Evolutionary conservation across 1,140 invertebrate genomes (phyloP), one percentile per base, ranked within the genome.

Genomic region (Drosophila ficusphila): DNA sequence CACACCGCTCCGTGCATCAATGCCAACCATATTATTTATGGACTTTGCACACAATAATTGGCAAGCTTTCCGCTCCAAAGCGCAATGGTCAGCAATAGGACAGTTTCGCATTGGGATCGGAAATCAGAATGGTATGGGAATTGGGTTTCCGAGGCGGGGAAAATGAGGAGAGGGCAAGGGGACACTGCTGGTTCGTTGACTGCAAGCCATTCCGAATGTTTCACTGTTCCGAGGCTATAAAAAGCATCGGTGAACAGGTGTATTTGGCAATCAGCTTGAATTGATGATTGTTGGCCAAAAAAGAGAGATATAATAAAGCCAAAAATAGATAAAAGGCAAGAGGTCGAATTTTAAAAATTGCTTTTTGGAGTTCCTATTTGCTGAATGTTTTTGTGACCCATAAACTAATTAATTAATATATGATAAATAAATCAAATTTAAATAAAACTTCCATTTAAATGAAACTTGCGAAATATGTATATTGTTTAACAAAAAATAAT

Each of bases 41-140:
- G 67, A 42, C 56, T 61, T 57, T 82, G 78, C 78, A 85, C 76
- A 83, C 56, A 79, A 79, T 86, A 83, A 79, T 83, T 86, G 79
- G 79, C 60, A 48, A 73, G 67, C 62, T 71, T 82, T 71, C 48
- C 62, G 68, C 58, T 67, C 58, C 64, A 61, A 42, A 67, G 56
- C 23, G 27, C 39, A 56, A 14, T 36, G 58, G 38, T 29, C 61
- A 57, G 36, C 49, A 39, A 53, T 25, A n/a, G 41, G 19, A 44
- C 21, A 44, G 31, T 52, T 39, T 41, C 38, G 51, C 23, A 53
- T 41, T 52, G 60, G 60, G 33, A 67, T 65, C 60, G 60, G 46
- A 51, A 51, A 64, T 67, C 44, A 44, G 44, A 41, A 42, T n/a
- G 16, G 25, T 34, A 33, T 51, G 23, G 38, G 57, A 38, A 42